Evolutionary conservation across 2,797 vertebrate genomes (phyloP), one percentile per base, ranked within the genome.

Genomic region (Pseudopleuronectes americanus): DNA sequence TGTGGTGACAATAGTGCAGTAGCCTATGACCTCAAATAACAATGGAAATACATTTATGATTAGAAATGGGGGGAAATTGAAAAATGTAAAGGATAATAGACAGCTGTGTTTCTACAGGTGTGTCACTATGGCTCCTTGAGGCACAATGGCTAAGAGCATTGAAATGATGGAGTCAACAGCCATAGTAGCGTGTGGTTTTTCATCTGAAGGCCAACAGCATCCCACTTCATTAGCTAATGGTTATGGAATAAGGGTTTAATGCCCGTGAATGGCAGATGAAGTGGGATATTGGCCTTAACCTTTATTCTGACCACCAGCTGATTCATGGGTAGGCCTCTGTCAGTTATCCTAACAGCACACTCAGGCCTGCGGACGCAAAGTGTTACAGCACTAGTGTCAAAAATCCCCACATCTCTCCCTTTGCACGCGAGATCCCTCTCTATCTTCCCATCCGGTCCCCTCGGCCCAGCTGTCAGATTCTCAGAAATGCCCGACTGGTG

Each of bases 261-360:
- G 12, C 36, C 36, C 10, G 4, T 8, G 43, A 45, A 16, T 48
- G 17, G n/a, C 47, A 48, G 47, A 19, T 21, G 47, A 48, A 14
- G 17, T 48, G 19, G 47, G 47, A n/a, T 48, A 48, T 48, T 48
- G 47, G 45, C 45, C 62, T 69, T 67, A 53, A 21, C 6, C 74
- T 69, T 66, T 43, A 66, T 26, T 57, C 64, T 64, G 49, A 56
- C 63, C 69, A 77, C 49, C 76, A 86, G 71, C 77, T 84, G 66
- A 77, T 56, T 31, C 10, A 47, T 56, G 31, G 13, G 85, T 13
- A 86, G 87, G 84, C 84, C 87, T 87, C 77, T 13, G 38, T 71
- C 79, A 59, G 31, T 63, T 68, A 17, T 76, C 58, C 57, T 47
- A 2, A 14, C 58, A 53, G 62, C 48, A 73, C 70, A 74, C 55